Percentiles rank a stretch among this genome's conserved stretches.
Evolutionary conservation across 2,113 vertebrate species (phyloP).

Genomic region (Amphiprion percula): DNA sequence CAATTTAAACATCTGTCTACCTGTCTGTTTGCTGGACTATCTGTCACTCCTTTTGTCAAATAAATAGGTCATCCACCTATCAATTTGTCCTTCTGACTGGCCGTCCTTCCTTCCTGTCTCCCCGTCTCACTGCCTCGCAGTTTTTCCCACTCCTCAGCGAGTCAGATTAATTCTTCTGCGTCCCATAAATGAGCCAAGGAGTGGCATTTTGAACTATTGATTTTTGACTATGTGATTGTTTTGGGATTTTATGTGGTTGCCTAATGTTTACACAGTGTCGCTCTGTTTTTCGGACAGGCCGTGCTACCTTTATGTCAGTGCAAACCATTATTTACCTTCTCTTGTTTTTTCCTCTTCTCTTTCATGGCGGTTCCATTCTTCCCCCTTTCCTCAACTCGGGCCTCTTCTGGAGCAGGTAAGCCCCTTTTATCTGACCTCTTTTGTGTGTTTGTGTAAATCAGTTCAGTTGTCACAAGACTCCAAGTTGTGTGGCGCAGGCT

Average conservation of each 20-base stretch:
- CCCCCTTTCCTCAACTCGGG: background rate
- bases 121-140: background rate
- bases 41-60: slow-evolving; percentile 53
- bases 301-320: background rate
- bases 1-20: slow-evolving; percentile 50
- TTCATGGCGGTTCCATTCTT: slow-evolving; percentile 17
- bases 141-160: slow-evolving; percentile 20
- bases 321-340: slow-evolving; percentile 43
- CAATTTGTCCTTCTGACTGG: slow-evolving; percentile 24
- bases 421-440: background rate
- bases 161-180: slow-evolving; percentile 49
- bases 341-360: slow-evolving; percentile 28
- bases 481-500: background rate
- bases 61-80: slow-evolving; percentile 51
- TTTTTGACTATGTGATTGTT: slow-evolving; percentile 14
- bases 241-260: slow-evolving; percentile 23
- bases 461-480: slow-evolving; percentile 29
- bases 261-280: slow-evolving; percentile 46
- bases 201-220: slow-evolving; percentile 51
- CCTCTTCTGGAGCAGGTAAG: slow-evolving; percentile 68
- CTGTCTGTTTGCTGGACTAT: slow-evolving; percentile 41
- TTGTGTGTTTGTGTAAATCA: slow-evolving; percentile 37
- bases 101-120: background rate
- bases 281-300: slow-evolving; percentile 25
- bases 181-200: slow-evolving; percentile 41